Conservation (phyloP, 2,888 invertebrate species). For the Sinhomidia bicolor region DNA sequence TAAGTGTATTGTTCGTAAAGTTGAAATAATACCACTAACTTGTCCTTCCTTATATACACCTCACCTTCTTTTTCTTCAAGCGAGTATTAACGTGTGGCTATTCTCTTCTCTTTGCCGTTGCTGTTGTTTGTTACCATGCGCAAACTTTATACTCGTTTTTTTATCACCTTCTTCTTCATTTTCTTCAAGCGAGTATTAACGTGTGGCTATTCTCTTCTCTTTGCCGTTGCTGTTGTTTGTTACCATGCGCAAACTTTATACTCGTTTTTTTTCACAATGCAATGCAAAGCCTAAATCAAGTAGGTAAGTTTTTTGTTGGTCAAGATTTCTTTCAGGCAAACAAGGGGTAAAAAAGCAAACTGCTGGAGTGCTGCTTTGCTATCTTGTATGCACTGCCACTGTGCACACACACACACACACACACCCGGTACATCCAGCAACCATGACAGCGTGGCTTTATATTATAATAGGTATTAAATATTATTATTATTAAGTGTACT, state of each 20-base stretch:
- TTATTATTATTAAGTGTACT: too few relatives aligned
- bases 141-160: conserved; percentile 43
- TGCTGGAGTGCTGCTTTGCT: neutral
- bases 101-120: neutral
- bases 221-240: neutral
- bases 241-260: conserved; percentile 53
- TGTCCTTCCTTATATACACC: too few relatives aligned
- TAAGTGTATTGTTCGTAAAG: neutral
- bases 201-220: neutral
- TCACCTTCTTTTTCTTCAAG: too few relatives aligned
- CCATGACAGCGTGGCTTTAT: too few relatives aligned
- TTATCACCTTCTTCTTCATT: too few relatives aligned
- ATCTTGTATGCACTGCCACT: neutral
- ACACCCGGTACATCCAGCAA: too few relatives aligned
- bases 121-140: conserved; percentile 23
- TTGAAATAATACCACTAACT: neutral
- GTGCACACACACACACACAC: too few relatives aligned
- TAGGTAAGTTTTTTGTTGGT: conserved; percentile 66
- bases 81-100: too few relatives aligned
- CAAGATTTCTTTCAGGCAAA: conserved; percentile 59
- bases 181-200: too few relatives aligned
- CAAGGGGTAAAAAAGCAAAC: conserved; percentile 2
- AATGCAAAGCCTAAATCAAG: conserved; percentile 34
- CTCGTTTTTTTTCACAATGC: conserved; percentile 27
- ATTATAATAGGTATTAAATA: too few relatives aligned